Base-by-base conservation (phyloP, 1,140 invertebrate genomes). In the Dreissena polymorpha region DNA sequence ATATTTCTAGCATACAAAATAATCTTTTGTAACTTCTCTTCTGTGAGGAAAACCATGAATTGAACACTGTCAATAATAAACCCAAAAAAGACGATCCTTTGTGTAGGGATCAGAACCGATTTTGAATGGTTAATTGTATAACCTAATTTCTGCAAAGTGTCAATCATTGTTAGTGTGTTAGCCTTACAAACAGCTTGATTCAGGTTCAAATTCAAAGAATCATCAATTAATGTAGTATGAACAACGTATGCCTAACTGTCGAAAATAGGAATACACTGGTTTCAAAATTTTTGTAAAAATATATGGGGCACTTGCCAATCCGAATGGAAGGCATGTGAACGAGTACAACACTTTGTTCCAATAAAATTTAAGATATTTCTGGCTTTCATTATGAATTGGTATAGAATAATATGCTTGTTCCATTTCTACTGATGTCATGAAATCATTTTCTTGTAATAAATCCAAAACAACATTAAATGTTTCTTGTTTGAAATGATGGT, bases 401-500 rank as follows among this genome's bases (percentile, higher is more conserved):
- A 86, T 55, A 16, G 82, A 83, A 53, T 70, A 86, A 79, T 84
- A 79, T 14, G 77, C 77, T 55, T 14, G 29, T 63, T 78, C 75
- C 10, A 86, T 49, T 53, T 87, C 86, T 7, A 85, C n/a, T 1
- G 77, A 79, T 16, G 78, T 75, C 63, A 85, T 72, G 57, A 18
- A 86, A 51, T 76, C 71, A 68, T 76, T 72, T 51, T 21, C 27
- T 72, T 74, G 39, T 25, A 87, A 75, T 14, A 81, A 18, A 10
- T 67, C 67, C 3, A 85, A 27, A 63, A 68, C 77, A 72, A 64
- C 71, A 27, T 67, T 51, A 16, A 87, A 80, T 16, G 69, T 83
- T 39, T 87, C 86, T 67, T 74, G 74, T 75, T 87, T 86, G 50
- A 87, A 87, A 75, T 87, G 84, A 39, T 79, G 57, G 64, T 87